Evolutionary conservation across 2,113 vertebrate species (phyloP), one percentile per base, ranked within the genome.

Genomic region (Campylomormyrus tamandua): DNA sequence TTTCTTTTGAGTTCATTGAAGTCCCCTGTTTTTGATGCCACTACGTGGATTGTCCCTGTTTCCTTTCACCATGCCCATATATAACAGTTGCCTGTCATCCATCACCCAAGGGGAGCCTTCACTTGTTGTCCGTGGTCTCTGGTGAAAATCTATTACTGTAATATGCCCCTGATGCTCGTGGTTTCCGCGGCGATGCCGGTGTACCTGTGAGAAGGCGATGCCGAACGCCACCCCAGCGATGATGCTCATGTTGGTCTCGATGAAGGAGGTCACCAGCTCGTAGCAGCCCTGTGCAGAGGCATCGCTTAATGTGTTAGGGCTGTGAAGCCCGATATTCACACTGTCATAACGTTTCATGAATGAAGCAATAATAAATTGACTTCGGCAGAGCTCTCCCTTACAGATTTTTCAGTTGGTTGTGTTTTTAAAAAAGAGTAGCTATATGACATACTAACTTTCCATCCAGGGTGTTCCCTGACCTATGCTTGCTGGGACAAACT

Each of bases 141-240:
- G 74, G 74, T 80, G 35, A 42, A 42, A 3, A 42, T 42, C 35
- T 8, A 80, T 80, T 42, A 19, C 35, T 19, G 74, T 39, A 77
- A 39, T 17, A 19, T 42, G 13, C 15, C 74, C 39, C 35, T 19
- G 74, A 80, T 15, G 45, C 45, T 2, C 5, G 27, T 27, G 83
- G 83, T 86, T 48, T 86, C 83, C 83, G 0, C 5, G n/a, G 7
- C 45, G 13, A 53, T 11, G 24, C 19, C 35, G 1, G 21, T 1
- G 39, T 96, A 99, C 98, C 98, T 99, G 98, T 94, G 97, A 98
- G 94, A 99, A 99, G 0, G 98, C 98, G 46, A 99, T 97, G 91
- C 98, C 97, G 91, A 99, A 99, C 3, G 98, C 99, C 88, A 98
- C 97, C 92, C 98, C 98, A 83, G 98, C 98, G 87, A 99, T 98